Percentiles rank a stretch among this genome's conserved stretches.
These are phyloP conservation scores for Eclectus roratus DNA, from an alignment of 2,113 vertebrate species.

Conservation along the genomic window DNA sequence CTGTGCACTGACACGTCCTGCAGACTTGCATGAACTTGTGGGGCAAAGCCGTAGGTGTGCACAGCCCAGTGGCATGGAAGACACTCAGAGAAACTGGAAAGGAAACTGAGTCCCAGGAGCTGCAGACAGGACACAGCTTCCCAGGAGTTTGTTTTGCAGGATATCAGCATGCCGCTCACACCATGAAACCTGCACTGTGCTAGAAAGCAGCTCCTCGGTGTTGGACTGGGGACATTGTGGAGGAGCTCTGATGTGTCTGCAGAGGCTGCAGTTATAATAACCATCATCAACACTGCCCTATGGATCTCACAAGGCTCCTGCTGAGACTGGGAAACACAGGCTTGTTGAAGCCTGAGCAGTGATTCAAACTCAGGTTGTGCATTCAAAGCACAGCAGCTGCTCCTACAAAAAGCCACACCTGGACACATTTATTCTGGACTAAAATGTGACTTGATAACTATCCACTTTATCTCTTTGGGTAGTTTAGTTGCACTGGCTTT, in stretches of 20 bases:
- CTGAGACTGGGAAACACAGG: background rate
- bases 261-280: background rate
- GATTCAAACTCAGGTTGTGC: background rate
- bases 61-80: background rate
- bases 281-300: background rate
- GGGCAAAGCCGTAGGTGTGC: background rate
- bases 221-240: background rate
- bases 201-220: background rate
- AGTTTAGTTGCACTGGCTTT: background rate
- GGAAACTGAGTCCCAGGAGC: background rate
- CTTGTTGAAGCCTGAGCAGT: background rate
- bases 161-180: background rate
- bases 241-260: background rate
- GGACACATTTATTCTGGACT: background rate
- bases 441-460: background rate
- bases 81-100: background rate
- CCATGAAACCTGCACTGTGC: background rate
- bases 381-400: background rate
- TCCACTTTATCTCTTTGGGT: background rate
- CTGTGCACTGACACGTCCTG: constrained; percentile 8
- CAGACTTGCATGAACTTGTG: constrained; percentile 22
- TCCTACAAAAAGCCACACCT: background rate
- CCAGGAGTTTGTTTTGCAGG: background rate
- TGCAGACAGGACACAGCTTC: background rate
- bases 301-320: background rate